phyloP scores from a whole-genome alignment of 2,113 vertebrate genomes.

The Oryzias melastigma region DNA sequence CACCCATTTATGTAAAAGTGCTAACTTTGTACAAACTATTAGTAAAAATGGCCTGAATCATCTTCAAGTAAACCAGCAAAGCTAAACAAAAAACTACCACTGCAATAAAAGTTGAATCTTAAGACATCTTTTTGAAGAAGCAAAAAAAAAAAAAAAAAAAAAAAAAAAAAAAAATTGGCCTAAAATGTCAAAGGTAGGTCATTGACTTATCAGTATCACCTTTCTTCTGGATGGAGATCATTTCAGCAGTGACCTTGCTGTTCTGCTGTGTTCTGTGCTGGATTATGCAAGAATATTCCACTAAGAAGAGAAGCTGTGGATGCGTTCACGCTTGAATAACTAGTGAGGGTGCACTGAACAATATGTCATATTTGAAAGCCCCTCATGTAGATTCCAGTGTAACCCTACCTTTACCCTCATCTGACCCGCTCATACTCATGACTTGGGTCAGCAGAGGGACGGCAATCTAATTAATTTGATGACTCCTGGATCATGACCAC shows the following conservation, averaged over 20 bases:
- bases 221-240: too few relatives aligned
- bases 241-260: neutral
- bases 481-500: slow-evolving; percentile 21
- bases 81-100: too few relatives aligned
- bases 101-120: too few relatives aligned
- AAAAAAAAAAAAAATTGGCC: too few relatives aligned
- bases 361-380: slow-evolving; percentile 52
- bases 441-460: slow-evolving; percentile 27
- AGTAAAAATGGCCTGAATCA: too few relatives aligned
- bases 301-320: slow-evolving; percentile 16
- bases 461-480: slow-evolving; percentile 39
- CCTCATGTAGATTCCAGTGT: slow-evolving; percentile 28
- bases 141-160: too few relatives aligned
- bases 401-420: slow-evolving; percentile 48
- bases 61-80: too few relatives aligned
- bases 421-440: slow-evolving; percentile 50
- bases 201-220: too few relatives aligned
- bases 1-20: too few relatives aligned
- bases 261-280: slow-evolving; percentile 5
- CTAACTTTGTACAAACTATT: too few relatives aligned
- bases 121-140: too few relatives aligned
- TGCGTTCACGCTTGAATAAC: slow-evolving; percentile 13
- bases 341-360: slow-evolving; percentile 35
- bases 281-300: slow-evolving; percentile 24
- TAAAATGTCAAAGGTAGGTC: too few relatives aligned